A percentile compares a stretch with the other conserved stretches of the same genome.
Conservation (phyloP, 2,888 invertebrate species). For the Cantharis flavilabris region DNA sequence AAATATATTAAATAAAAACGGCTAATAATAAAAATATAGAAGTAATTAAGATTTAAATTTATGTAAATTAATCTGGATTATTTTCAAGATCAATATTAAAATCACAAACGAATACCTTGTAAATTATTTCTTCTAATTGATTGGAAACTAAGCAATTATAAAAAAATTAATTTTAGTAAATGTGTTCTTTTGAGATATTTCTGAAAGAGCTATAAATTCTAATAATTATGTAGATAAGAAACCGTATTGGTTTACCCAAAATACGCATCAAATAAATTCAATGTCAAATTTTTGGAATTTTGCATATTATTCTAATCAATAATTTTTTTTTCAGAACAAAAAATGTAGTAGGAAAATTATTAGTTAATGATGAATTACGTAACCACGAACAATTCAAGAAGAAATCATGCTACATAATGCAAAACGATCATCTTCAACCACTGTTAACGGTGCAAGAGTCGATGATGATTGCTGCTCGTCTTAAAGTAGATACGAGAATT, state of each 20-base stretch:
- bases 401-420: conserved; percentile 88
- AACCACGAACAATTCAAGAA: conserved; percentile 71
- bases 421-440: conserved; percentile 81
- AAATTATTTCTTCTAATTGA: too few relatives aligned
- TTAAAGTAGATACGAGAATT: conserved; percentile 76
- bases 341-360: conserved; percentile 67
- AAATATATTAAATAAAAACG: neutral
- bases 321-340: conserved; percentile 49
- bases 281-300: too few relatives aligned
- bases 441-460: conserved; percentile 84
- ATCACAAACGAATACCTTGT: too few relatives aligned
- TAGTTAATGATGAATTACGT: conserved; percentile 72
- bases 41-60: neutral
- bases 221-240: too few relatives aligned
- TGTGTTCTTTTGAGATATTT: too few relatives aligned
- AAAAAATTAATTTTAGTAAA: too few relatives aligned
- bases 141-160: too few relatives aligned
- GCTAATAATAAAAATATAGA: too few relatives aligned
- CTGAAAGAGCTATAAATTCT: too few relatives aligned
- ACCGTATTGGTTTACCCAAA: too few relatives aligned
- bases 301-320: neutral
- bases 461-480: conserved; percentile 82
- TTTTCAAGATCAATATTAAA: neutral
- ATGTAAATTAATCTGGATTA: neutral
- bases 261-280: too few relatives aligned